These are phyloP conservation scores for Calyptommatus sinebrachiatus DNA, from an alignment of 2,113 vertebrate species.

Conservation along the genomic window DNA sequence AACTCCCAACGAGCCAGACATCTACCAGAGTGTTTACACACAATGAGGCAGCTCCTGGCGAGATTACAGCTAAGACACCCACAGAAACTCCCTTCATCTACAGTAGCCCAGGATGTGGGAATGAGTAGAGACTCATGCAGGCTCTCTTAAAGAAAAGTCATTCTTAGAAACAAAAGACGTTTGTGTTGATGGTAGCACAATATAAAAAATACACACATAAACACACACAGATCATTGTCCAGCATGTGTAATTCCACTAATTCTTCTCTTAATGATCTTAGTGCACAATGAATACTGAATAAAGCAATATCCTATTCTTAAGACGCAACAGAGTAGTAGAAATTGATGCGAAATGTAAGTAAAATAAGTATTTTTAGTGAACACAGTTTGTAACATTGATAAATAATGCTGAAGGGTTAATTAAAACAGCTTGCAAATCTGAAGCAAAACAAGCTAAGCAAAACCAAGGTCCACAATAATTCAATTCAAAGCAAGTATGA, in stretches of 20 bases:
- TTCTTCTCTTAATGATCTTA: slow-evolving; percentile 68
- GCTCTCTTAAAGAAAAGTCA: slow-evolving; percentile 72
- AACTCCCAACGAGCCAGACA: slow-evolving; percentile 67
- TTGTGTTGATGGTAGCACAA: slow-evolving; percentile 68
- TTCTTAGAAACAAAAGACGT: slow-evolving; percentile 68
- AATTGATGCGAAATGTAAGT: slow-evolving; percentile 67
- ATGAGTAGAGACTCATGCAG: slow-evolving; percentile 73
- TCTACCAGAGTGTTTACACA: slow-evolving; percentile 69
- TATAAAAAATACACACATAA: slow-evolving; percentile 58
- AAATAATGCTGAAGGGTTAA: slow-evolving; percentile 61
- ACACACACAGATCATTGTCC: slow-evolving; percentile 57
- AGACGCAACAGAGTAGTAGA: slow-evolving; percentile 69
- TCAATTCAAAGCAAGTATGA: too few species aligned
- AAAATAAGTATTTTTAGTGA: slow-evolving; percentile 68
- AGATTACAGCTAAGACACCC: slow-evolving; percentile 69
- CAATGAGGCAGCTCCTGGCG: slow-evolving; percentile 71
- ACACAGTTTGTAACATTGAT: slow-evolving; percentile 64
- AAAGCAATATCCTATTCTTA: slow-evolving; percentile 65
- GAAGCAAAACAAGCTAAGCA: too few species aligned
- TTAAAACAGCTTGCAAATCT: not conserved
- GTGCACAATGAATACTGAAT: slow-evolving; percentile 68
- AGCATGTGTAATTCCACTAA: slow-evolving; percentile 67
- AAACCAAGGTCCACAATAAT: too few species aligned
- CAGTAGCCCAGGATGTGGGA: slow-evolving; percentile 73
- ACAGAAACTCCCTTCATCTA: slow-evolving; percentile 70